Evolutionary conservation across 64 coral and sea anemone species (phyloP).

Genomic region (Actinia equina): DNA sequence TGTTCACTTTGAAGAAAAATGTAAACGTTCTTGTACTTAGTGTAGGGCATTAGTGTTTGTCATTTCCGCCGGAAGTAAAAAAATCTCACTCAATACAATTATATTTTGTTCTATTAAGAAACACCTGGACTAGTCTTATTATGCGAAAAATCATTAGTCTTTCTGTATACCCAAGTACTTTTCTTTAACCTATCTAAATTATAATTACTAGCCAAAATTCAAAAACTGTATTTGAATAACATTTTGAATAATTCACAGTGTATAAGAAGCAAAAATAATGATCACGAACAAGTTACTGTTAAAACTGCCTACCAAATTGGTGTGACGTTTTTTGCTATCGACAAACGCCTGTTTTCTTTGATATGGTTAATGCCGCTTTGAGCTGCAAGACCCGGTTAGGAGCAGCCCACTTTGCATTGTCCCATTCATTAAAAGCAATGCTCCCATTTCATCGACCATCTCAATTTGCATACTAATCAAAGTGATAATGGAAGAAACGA

Average conservation of each 20-base stretch:
- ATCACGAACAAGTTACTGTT: too few relatives aligned
- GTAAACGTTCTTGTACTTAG: background rate
- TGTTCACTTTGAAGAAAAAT: background rate
- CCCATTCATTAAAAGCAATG: background rate
- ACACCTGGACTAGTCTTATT: constrained; percentile 8
- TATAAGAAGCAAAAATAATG: too few relatives aligned
- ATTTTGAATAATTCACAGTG: background rate
- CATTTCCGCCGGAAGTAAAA: constrained; percentile 17
- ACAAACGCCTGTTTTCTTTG: background rate
- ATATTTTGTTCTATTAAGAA: constrained; percentile 10
- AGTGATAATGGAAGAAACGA: background rate
- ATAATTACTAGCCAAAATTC: background rate
- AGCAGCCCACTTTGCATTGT: background rate
- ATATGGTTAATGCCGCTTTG: background rate
- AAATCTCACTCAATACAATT: background rate
- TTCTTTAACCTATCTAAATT: background rate
- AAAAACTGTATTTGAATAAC: background rate
- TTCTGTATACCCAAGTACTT: background rate
- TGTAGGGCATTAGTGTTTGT: background rate
- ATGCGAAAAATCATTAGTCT: background rate
- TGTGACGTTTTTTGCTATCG: background rate
- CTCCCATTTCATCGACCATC: background rate
- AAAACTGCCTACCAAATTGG: background rate
- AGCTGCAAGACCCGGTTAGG: background rate
- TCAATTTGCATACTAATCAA: background rate